Conservation (phyloP, 2,888 invertebrate genomes). For the Melinaea marsaeus region DNA sequence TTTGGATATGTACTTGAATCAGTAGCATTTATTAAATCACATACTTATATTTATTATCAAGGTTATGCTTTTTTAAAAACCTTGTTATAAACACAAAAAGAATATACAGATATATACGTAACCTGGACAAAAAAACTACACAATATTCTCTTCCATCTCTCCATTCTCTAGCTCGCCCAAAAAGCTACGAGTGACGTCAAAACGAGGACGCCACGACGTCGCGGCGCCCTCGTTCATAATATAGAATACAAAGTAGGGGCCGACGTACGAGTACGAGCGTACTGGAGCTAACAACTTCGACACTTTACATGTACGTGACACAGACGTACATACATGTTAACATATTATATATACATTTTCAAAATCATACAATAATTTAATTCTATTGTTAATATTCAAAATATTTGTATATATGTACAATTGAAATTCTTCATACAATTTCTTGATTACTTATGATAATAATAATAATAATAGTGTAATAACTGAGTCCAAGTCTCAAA, state of each 20-base stretch:
- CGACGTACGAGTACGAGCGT: not conserved
- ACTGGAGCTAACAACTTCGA: not conserved
- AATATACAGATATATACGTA: no score
- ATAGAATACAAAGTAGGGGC: conserved; percentile 3
- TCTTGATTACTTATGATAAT: conserved; percentile 18
- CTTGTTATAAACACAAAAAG: no score
- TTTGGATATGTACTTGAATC: no score
- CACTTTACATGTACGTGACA: conserved; percentile 6
- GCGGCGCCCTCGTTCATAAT: conserved; percentile 20
- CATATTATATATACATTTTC: not conserved
- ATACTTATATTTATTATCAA: no score
- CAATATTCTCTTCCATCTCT: no score
- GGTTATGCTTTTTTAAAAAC: no score
- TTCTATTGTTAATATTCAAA: no score
- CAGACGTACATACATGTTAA: not conserved
- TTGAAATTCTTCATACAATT: not conserved
- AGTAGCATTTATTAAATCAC: no score
- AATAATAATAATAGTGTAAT: conserved; percentile 9
- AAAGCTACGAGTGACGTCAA: conserved; percentile 21
- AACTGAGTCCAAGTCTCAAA: conserved; percentile 11
- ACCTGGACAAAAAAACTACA: no score
- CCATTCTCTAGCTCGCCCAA: not conserved
- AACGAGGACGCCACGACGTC: conserved; percentile 31
- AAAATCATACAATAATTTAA: not conserved
- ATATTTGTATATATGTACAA: no score